Conservation (phyloP, 2,888 invertebrate species). For the Amphiduros pacificus region DNA sequence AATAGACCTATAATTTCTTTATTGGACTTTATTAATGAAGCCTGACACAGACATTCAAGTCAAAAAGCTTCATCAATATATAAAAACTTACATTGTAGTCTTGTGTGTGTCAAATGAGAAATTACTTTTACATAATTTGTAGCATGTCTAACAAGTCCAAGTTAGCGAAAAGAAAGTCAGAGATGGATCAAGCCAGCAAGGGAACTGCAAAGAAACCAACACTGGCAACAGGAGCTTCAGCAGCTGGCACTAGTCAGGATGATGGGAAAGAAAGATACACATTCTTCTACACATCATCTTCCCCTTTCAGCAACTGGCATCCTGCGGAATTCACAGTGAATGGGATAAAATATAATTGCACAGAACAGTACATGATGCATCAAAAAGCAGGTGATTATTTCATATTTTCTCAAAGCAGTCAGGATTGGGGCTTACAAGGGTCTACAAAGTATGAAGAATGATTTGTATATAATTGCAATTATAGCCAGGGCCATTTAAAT, state of each 20-base stretch:
- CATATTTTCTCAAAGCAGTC: too few species aligned
- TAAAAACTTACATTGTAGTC: too few species aligned
- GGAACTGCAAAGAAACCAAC: neutral
- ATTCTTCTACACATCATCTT: slow-evolving; percentile 23
- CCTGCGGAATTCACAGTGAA: slow-evolving; percentile 24
- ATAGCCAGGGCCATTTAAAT: neutral
- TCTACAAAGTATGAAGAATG: too few species aligned
- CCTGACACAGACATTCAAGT: too few species aligned
- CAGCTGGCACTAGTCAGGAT: neutral
- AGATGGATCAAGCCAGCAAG: neutral
- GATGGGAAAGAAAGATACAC: slow-evolving; percentile 19
- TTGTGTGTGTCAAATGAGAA: too few species aligned
- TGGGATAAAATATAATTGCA: slow-evolving; percentile 26
- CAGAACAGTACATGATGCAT: slow-evolving; percentile 35
- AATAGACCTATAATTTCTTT: too few species aligned
- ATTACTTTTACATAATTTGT: too few species aligned
- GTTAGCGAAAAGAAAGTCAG: neutral
- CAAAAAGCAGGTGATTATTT: slow-evolving; percentile 27
- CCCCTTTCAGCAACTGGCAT: slow-evolving; percentile 32
- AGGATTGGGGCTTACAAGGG: too few species aligned
- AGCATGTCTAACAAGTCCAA: too few species aligned
- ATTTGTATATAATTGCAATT: too few species aligned
- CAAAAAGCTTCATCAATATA: too few species aligned
- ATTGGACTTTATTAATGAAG: too few species aligned
- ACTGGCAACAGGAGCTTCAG: neutral